phyloP scores from a whole-genome alignment of 2,797 vertebrate genomes.

The Protonibea diacanthus region DNA sequence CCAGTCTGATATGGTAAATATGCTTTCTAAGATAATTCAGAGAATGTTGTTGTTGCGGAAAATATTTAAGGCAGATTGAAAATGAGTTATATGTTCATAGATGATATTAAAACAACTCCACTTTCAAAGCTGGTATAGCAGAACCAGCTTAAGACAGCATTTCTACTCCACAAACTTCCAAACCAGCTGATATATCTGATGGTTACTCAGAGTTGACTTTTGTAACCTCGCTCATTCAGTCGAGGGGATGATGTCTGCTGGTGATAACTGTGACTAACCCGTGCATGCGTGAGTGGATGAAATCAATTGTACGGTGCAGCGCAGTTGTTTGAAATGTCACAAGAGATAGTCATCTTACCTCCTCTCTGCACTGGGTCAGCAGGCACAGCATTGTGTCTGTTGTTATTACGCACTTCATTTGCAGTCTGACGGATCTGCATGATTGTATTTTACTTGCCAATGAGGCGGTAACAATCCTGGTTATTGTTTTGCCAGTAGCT shows the following conservation, averaged over 20 bases:
- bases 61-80: background rate
- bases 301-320: constrained; percentile 56
- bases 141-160: background rate
- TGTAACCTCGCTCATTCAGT: constrained; percentile 40
- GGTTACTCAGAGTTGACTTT: constrained; percentile 49
- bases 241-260: constrained; percentile 59
- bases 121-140: background rate
- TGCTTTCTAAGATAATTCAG: constrained; percentile 21
- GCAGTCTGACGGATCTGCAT: constrained; percentile 30
- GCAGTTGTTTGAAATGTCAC: constrained; percentile 67
- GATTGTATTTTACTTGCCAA: constrained; percentile 34
- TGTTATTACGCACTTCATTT: constrained; percentile 43
- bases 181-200: constrained; percentile 35
- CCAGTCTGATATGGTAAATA: constrained; percentile 71
- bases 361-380: constrained; percentile 37
- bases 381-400: constrained; percentile 36
- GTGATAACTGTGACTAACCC: constrained; percentile 60
- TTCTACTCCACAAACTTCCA: constrained; percentile 21
- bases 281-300: constrained; percentile 52
- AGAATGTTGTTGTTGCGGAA: background rate
- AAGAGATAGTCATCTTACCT: constrained; percentile 55
- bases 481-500: background rate
- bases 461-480: constrained; percentile 5
- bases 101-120: background rate
- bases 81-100: background rate